Conservation (phyloP, 53 echinoderm and acorn worm genomes). For the Holothuria leucospilota region DNA sequence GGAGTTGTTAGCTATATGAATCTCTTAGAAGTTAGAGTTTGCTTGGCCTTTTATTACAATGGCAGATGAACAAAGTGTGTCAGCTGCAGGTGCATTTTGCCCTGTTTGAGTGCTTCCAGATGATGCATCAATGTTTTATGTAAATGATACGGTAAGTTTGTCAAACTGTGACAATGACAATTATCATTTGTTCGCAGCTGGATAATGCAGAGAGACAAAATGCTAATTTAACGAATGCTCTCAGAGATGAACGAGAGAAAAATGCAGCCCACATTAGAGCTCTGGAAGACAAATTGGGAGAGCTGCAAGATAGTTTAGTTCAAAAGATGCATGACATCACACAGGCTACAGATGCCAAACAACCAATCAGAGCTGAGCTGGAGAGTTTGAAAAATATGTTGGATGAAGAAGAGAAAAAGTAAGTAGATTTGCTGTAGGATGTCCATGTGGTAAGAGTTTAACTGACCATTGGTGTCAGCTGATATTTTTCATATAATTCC, state of each 20-base stretch:
- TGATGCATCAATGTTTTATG: too few relatives aligned
- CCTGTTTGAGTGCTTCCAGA: too few relatives aligned
- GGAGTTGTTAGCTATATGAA: too few relatives aligned
- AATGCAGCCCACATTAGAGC: constrained; percentile 82
- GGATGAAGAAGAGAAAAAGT: constrained; percentile 96
- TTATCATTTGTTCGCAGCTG: constrained; percentile 58
- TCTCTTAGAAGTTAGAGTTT: too few relatives aligned
- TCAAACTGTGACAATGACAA: too few relatives aligned
- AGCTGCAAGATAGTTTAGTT: constrained; percentile 91
- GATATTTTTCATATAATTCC: too few relatives aligned
- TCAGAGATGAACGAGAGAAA: constrained; percentile 75
- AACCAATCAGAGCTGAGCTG: constrained; percentile 92
- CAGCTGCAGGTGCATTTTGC: too few relatives aligned
- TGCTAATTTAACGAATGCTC: constrained; percentile 65
- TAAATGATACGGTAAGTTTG: too few relatives aligned
- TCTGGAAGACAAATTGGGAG: constrained; percentile 86
- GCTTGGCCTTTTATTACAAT: too few relatives aligned
- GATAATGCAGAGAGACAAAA: constrained; percentile 75
- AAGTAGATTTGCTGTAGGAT: constrained; percentile 2
- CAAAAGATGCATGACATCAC: constrained; percentile 97
- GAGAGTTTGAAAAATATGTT: constrained; percentile 87
- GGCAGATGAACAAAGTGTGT: too few relatives aligned
- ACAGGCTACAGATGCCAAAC: constrained; percentile 87
- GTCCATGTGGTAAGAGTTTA: too few relatives aligned
- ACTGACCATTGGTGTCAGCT: too few relatives aligned